phyloP scores from a whole-genome alignment of 2,797 vertebrate species.

The Rhynchotus rufescens region DNA sequence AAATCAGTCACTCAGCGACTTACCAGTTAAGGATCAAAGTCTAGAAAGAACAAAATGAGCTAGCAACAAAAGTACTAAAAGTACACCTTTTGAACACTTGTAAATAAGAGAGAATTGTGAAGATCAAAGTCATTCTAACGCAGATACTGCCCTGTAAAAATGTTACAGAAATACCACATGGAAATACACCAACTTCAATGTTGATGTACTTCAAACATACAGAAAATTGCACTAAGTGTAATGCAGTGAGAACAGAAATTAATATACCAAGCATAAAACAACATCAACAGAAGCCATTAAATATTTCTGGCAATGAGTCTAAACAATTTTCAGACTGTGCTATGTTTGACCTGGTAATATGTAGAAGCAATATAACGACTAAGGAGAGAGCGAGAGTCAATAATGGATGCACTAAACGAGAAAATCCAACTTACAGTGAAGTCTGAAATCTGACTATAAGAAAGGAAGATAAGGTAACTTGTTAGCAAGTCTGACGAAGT shows the following conservation, averaged over 20 bases:
- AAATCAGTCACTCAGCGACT: too few species aligned
- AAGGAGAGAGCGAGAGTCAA: not conserved
- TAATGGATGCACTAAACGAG: not conserved
- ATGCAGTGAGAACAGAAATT: not conserved
- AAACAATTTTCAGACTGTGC: not conserved
- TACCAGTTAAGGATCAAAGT: not conserved
- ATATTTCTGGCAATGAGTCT: not conserved
- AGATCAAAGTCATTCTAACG: not conserved
- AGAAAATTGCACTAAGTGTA: not conserved
- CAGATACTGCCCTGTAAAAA: not conserved
- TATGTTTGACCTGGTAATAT: not conserved
- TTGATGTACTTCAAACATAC: too few species aligned
- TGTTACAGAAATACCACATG: not conserved
- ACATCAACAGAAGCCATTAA: not conserved
- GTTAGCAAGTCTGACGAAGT: not conserved
- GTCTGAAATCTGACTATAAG: not conserved
- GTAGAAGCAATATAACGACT: not conserved
- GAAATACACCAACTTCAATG: not conserved
- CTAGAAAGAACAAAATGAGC: not conserved
- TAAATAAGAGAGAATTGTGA: not conserved
- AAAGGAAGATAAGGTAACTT: not conserved
- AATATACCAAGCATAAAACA: not conserved
- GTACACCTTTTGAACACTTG: not conserved
- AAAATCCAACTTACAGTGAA: not conserved
- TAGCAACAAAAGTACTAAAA: not conserved